Evolutionary conservation across 2,888 invertebrate genomes (phyloP).

Genomic region (Orthonychiurus folsomi): DNA sequence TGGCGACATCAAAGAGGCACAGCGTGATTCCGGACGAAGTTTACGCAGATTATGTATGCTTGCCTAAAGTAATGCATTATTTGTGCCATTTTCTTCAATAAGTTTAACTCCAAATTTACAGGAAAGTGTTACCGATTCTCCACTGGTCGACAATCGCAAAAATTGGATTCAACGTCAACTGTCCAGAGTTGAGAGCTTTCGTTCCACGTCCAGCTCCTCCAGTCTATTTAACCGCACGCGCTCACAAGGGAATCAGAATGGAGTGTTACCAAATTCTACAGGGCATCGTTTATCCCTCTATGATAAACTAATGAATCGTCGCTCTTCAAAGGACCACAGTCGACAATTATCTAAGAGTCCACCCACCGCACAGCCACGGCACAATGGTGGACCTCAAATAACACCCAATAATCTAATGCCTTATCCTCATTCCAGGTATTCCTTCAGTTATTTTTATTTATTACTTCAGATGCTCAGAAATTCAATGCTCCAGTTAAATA

Average conservation of each 20-base stretch:
- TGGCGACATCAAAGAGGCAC: conserved; percentile 50
- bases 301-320: conserved; percentile 70
- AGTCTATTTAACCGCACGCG: conserved; percentile 32
- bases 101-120: conserved; percentile 44
- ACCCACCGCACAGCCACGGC: conserved; percentile 8
- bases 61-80: not conserved
- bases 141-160: conserved; percentile 72
- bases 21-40: conserved; percentile 57
- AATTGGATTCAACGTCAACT: conserved; percentile 82
- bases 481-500: not conserved
- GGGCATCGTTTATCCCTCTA: conserved; percentile 67
- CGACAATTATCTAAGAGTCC: conserved; percentile 23
- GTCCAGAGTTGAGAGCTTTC: conserved; percentile 73
- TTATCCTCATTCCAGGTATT: conserved; percentile 18
- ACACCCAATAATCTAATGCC: conserved; percentile 23
- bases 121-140: conserved; percentile 78
- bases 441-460: not conserved
- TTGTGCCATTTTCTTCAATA: not conserved
- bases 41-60: conserved; percentile 79
- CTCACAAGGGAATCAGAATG: conserved; percentile 24
- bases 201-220: conserved; percentile 60
- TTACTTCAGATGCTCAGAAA: not conserved
- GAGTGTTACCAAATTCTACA: conserved; percentile 18
- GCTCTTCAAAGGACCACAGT: conserved; percentile 60
- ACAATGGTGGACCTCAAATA: conserved; percentile 21